Evolutionary conservation across 2,797 vertebrate genomes (phyloP).

Genomic region (Rhynchotus rufescens): DNA sequence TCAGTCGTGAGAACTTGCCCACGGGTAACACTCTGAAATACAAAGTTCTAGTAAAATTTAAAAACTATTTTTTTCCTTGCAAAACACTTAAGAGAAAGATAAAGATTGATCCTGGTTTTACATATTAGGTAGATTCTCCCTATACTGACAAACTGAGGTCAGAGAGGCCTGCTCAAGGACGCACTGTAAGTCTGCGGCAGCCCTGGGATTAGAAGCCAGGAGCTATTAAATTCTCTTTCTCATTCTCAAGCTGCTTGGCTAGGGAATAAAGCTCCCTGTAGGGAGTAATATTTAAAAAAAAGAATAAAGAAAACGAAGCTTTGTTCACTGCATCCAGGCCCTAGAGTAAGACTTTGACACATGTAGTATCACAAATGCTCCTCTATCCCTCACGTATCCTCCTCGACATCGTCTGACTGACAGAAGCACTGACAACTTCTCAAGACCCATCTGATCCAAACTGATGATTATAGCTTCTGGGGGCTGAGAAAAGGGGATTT

Average conservation of each 20-base stretch:
- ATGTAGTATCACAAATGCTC: background rate
- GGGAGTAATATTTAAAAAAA: background rate
- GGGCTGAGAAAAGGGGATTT: background rate
- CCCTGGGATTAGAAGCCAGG: conserved; percentile 8
- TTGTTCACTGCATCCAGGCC: background rate
- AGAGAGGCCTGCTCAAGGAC: background rate
- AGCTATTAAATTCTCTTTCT: background rate
- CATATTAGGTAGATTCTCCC: background rate
- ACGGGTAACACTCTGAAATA: background rate
- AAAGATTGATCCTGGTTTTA: background rate
- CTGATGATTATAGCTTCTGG: background rate
- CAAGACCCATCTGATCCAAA: background rate
- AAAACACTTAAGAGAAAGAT: background rate
- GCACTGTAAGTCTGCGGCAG: background rate
- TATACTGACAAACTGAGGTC: background rate
- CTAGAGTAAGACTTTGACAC: conserved; percentile 10
- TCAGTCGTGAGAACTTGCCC: background rate
- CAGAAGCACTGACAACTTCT: background rate
- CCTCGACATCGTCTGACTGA: background rate
- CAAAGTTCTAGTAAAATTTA: background rate
- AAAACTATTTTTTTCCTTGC: background rate
- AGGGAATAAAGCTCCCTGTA: background rate
- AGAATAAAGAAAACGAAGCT: background rate
- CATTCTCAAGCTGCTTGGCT: background rate
- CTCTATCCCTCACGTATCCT: background rate